Percentiles rank a stretch among this genome's conserved stretches.
Conservation (phyloP, 2,888 invertebrate species). For the Pharmacophagus antenor region DNA sequence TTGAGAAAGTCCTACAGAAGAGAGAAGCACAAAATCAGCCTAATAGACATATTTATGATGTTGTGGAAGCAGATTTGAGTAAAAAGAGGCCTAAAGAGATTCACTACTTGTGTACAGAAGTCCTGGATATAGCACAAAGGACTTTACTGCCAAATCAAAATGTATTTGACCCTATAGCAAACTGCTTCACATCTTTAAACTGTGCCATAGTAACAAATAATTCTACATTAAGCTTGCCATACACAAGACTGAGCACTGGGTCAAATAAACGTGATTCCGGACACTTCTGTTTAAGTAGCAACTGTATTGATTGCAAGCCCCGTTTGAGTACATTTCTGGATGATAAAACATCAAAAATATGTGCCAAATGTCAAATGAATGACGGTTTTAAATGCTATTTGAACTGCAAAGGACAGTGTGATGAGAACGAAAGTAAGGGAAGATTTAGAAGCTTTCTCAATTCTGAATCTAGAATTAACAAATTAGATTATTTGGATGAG, state of each 20-base stretch:
- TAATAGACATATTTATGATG: slow-evolving; percentile 46
- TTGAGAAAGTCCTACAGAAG: slow-evolving; percentile 81
- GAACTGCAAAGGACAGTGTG: slow-evolving; percentile 50
- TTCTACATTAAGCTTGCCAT: slow-evolving; percentile 66
- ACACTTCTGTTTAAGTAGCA: slow-evolving; percentile 51
- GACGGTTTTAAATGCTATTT: slow-evolving; percentile 67
- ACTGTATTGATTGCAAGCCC: slow-evolving; percentile 40
- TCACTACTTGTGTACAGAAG: slow-evolving; percentile 75
- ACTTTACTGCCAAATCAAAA: slow-evolving; percentile 52
- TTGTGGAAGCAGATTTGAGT: slow-evolving; percentile 49
- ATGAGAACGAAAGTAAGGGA: slow-evolving; percentile 50
- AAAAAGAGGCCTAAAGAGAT: slow-evolving; percentile 65
- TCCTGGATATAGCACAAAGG: slow-evolving; percentile 65
- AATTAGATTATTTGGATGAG: slow-evolving; percentile 61
- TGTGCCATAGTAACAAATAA: slow-evolving; percentile 58
- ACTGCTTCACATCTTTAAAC: slow-evolving; percentile 69
- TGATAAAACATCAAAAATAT: slow-evolving; percentile 40
- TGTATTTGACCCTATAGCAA: slow-evolving; percentile 53
- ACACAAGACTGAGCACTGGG: slow-evolving; percentile 55
- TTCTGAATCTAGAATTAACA: slow-evolving; percentile 53
- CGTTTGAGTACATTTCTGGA: slow-evolving; percentile 40
- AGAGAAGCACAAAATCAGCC: slow-evolving; percentile 58
- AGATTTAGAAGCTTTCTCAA: slow-evolving; percentile 68
- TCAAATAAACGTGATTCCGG: slow-evolving; percentile 40
- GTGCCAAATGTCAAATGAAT: slow-evolving; percentile 53